phyloP scores from a whole-genome alignment of 2,113 vertebrate species.

The Ariopsis seemanni region DNA sequence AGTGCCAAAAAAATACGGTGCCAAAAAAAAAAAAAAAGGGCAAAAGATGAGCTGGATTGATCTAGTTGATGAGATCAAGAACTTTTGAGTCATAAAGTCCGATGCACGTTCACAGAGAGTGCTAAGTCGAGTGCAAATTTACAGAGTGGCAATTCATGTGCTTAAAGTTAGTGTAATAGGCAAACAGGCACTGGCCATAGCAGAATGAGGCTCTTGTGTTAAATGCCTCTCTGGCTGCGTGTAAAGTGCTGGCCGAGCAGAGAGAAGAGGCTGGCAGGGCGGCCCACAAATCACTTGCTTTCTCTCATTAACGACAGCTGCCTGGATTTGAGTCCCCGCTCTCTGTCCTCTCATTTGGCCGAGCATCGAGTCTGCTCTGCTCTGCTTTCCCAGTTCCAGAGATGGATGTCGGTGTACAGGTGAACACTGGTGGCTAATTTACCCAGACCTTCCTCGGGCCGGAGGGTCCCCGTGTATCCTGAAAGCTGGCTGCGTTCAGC shows the following conservation, averaged over 20 bases:
- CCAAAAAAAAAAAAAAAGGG: no score
- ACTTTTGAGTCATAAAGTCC: not conserved
- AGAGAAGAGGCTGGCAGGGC: slow-evolving; percentile 29
- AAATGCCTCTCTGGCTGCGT: slow-evolving; percentile 27
- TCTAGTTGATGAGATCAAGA: no score
- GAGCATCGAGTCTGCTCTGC: slow-evolving; percentile 64
- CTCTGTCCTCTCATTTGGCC: slow-evolving; percentile 70
- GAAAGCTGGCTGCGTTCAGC: not conserved
- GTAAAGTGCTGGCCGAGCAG: slow-evolving; percentile 41
- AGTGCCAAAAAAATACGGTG: no score
- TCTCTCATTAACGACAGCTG: slow-evolving; percentile 71
- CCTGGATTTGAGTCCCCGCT: slow-evolving; percentile 67
- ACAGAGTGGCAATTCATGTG: not conserved
- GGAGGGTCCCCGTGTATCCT: slow-evolving; percentile 18
- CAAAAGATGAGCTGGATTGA: no score
- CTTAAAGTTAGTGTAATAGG: slow-evolving; percentile 38
- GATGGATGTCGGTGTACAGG: slow-evolving; percentile 27
- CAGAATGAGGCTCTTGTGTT: slow-evolving; percentile 29
- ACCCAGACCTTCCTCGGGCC: not conserved
- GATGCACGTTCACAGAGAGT: not conserved
- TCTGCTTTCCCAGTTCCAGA: slow-evolving; percentile 31
- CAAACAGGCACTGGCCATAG: not conserved
- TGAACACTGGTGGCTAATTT: slow-evolving; percentile 36
- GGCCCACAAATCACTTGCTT: slow-evolving; percentile 36
- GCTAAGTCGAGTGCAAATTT: slow-evolving; percentile 1